Evolutionary conservation across 1,140 invertebrate genomes (phyloP).

Genomic region (Riptortus pedestris): DNA sequence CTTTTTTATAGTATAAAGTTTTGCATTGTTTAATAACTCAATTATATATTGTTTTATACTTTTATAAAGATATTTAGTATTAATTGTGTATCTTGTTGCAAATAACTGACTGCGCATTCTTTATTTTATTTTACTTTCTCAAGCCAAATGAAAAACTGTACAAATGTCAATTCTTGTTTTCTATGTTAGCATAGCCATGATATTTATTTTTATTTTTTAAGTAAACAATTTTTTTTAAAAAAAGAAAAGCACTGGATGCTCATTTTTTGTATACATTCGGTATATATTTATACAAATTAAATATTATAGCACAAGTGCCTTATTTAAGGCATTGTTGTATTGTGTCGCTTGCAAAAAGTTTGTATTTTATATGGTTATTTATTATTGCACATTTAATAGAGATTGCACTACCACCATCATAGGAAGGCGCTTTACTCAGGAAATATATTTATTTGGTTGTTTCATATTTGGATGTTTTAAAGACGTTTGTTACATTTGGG

Average conservation of each 20-base stretch:
- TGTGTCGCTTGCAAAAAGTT: neutral
- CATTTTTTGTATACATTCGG: neutral
- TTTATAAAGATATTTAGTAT: conserved; percentile 6
- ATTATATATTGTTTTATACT: conserved; percentile 4
- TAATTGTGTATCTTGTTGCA: neutral
- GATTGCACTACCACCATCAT: neutral
- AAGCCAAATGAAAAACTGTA: neutral
- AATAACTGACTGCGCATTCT: neutral
- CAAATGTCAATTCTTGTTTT: neutral
- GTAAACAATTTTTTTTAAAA: neutral
- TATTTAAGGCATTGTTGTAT: conserved; percentile 5
- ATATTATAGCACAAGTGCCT: conserved; percentile 4
- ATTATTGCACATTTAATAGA: neutral
- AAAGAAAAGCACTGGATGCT: too few relatives aligned
- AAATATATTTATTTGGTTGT: neutral
- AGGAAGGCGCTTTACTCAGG: neutral
- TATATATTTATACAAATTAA: neutral
- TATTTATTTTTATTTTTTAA: neutral
- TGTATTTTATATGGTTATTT: neutral
- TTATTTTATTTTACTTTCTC: conserved; percentile 1
- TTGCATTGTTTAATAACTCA: neutral
- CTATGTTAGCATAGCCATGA: neutral
- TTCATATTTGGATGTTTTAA: neutral
- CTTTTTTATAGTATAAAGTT: neutral
- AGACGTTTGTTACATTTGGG: neutral